Conservation (phyloP, 64 coral and sea anemone genomes). For the Astreopora myriophthalma region DNA sequence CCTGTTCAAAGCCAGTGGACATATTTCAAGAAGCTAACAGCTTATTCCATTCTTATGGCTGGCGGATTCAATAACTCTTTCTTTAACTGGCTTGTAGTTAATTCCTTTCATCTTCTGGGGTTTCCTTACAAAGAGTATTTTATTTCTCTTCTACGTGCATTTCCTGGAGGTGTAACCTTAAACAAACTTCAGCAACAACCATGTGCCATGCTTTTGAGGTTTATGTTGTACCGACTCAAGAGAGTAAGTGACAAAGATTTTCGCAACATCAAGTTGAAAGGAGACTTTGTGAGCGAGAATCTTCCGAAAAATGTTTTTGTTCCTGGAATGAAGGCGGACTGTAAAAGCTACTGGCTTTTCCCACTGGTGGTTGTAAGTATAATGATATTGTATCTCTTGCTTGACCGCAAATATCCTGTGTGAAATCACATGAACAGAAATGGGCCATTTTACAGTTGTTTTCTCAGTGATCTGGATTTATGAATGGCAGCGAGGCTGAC, state of each 20-base stretch:
- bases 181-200: constrained; percentile 71
- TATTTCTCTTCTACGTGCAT: constrained; percentile 84
- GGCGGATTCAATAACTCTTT: constrained; percentile 60
- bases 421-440: too few species aligned
- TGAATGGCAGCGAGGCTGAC: too few species aligned
- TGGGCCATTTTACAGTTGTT: too few species aligned
- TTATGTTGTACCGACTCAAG: constrained; percentile 76
- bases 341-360: constrained; percentile 91
- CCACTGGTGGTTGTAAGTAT: constrained; percentile 91
- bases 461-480: too few species aligned
- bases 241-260: constrained; percentile 69
- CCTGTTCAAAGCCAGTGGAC: constrained; percentile 66
- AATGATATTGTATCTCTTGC: too few species aligned
- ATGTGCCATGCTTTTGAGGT: constrained; percentile 73
- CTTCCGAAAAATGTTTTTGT: constrained; percentile 81
- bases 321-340: constrained; percentile 78
- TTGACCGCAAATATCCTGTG: too few species aligned
- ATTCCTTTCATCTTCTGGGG: constrained; percentile 52
- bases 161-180: constrained; percentile 67
- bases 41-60: constrained; percentile 79
- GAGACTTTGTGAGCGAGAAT: constrained; percentile 81
- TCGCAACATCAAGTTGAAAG: constrained; percentile 76
- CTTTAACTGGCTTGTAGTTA: constrained; percentile 20
- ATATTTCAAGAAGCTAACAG: constrained; percentile 72
- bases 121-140: constrained; percentile 82